A percentile compares a stretch with the other conserved stretches of the same genome.
phyloP scores from a whole-genome alignment of 2,888 invertebrate species.

The Ectemnius continuus region DNA sequence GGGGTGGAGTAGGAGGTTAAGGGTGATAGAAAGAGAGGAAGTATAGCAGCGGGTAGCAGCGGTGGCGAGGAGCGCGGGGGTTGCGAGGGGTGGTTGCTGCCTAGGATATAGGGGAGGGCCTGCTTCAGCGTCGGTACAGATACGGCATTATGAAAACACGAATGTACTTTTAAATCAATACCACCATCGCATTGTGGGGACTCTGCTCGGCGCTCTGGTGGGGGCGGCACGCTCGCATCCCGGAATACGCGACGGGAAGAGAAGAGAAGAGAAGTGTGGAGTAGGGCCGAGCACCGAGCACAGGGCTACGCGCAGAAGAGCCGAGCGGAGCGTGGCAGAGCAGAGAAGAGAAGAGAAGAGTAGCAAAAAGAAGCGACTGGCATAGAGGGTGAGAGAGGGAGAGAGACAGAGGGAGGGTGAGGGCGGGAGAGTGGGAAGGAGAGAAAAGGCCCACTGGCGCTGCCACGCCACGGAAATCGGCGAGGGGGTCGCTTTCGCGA shows the following conservation, averaged over 20 bases:
- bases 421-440: slow-evolving; percentile 11
- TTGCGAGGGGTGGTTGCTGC: neutral
- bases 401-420: slow-evolving; percentile 58
- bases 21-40: slow-evolving; percentile 36
- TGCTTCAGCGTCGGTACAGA: slow-evolving; percentile 76
- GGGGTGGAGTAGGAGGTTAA: slow-evolving; percentile 40
- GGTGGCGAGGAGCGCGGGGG: slow-evolving; percentile 11
- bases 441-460: slow-evolving; percentile 50
- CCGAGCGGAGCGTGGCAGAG: slow-evolving; percentile 24
- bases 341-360: slow-evolving; percentile 36
- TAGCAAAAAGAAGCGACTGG: slow-evolving; percentile 55
- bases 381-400: slow-evolving; percentile 43
- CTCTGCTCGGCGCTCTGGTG: slow-evolving; percentile 55
- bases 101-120: slow-evolving; percentile 51
- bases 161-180: slow-evolving; percentile 79
- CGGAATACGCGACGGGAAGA: slow-evolving; percentile 63
- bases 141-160: slow-evolving; percentile 79
- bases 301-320: slow-evolving; percentile 4
- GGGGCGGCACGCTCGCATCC: slow-evolving; percentile 65
- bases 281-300: slow-evolving; percentile 51
- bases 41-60: neutral
- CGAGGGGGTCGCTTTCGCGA: slow-evolving; percentile 28
- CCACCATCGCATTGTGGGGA: slow-evolving; percentile 79
- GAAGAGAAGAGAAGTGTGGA: slow-evolving; percentile 45
- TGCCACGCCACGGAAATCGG: slow-evolving; percentile 56